phyloP scores from a whole-genome alignment of 2,888 invertebrate species.

The Dryadula phaetusa region DNA sequence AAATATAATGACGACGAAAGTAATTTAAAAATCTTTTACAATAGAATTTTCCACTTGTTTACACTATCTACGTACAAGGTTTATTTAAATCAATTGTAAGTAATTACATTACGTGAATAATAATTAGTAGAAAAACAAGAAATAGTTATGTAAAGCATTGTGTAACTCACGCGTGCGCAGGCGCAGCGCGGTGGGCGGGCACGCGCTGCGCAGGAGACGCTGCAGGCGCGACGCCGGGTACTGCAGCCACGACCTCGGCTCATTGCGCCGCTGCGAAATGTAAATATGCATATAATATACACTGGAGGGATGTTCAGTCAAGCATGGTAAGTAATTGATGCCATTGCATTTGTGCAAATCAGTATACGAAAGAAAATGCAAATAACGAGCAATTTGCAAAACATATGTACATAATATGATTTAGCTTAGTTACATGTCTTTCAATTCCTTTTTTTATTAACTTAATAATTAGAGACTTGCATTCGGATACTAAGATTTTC shows the following conservation, averaged over 20 bases:
- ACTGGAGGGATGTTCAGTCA: background rate
- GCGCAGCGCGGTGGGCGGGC: slow-evolving; percentile 42
- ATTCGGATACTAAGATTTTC: no score
- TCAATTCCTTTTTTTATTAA: no score
- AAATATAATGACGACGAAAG: background rate
- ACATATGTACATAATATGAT: no score
- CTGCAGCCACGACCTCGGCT: slow-evolving; percentile 51
- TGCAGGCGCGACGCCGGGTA: slow-evolving; percentile 56
- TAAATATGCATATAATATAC: background rate
- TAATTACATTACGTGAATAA: background rate
- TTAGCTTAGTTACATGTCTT: no score
- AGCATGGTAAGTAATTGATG: background rate
- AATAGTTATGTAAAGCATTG: background rate
- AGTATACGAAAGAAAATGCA: no score
- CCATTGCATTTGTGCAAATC: no score
- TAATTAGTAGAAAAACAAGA: background rate
- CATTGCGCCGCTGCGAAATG: slow-evolving; percentile 45
- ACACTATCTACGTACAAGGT: background rate
- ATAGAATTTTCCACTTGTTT: background rate
- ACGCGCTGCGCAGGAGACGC: slow-evolving; percentile 51
- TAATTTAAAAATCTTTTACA: background rate
- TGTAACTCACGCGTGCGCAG: slow-evolving; percentile 19
- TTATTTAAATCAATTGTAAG: slow-evolving; percentile 1
- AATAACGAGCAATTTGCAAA: no score
- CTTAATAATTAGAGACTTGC: no score